Conservation (phyloP, 2,888 invertebrate genomes). For the Agrilus biguttatus region DNA sequence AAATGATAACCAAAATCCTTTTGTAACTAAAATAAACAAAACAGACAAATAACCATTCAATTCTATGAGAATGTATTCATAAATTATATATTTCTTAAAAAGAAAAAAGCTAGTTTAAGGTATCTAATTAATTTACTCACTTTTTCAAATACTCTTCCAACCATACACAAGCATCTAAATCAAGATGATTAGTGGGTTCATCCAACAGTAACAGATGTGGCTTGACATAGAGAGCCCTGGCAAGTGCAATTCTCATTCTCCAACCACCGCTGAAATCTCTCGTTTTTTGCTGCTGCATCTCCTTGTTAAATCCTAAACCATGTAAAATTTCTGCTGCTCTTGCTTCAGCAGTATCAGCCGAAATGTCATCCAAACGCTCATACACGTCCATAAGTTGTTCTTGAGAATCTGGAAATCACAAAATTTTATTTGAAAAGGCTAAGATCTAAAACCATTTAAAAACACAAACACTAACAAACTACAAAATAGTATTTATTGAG, state of each 20-base stretch:
- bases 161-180: constrained; percentile 99
- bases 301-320: constrained; percentile 86
- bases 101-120: background rate
- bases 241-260: constrained; percentile 97
- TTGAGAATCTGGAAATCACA: constrained; percentile 52
- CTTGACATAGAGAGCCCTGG: constrained; percentile 92
- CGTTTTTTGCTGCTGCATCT: constrained; percentile 75
- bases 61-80: background rate
- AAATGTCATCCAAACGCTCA: constrained; percentile 92
- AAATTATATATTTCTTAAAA: background rate
- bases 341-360: constrained; percentile 88
- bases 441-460: too few relatives aligned
- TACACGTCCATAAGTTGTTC: constrained; percentile 96
- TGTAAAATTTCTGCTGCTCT: constrained; percentile 89
- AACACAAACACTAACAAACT: too few relatives aligned
- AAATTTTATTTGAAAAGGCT: background rate
- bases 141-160: constrained; percentile 93
- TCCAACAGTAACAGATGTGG: constrained; percentile 92
- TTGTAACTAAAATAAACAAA: constrained; percentile 54
- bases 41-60: background rate
- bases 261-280: constrained; percentile 89
- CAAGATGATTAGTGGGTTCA: constrained; percentile 98
- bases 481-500: too few relatives aligned
- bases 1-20: constrained; percentile 91
- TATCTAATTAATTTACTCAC: constrained; percentile 29